These are phyloP conservation scores for Drosophila testacea DNA, from an alignment of 2,888 invertebrate genomes.

Conservation along the genomic window DNA sequence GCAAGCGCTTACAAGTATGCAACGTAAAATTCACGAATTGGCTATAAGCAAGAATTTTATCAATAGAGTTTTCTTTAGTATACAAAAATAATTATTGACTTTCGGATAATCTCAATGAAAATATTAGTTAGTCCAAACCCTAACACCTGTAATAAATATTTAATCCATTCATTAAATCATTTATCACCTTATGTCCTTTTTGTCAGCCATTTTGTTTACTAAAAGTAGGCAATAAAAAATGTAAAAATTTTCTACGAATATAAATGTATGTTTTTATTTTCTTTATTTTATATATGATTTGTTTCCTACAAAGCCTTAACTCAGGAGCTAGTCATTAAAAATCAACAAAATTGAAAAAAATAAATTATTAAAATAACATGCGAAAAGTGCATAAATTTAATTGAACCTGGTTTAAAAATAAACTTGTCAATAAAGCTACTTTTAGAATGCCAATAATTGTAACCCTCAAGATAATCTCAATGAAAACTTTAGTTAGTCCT, in stretches of 20 bases:
- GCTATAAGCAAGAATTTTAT: background rate
- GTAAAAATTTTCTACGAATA: background rate
- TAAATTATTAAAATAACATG: no score
- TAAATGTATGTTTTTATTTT: no score
- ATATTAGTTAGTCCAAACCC: background rate
- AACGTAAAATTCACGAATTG: background rate
- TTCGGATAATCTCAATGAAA: background rate
- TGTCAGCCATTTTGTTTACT: no score
- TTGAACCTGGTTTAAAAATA: no score
- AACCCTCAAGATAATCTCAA: background rate
- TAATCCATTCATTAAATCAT: slow-evolving; percentile 3
- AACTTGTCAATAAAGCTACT: background rate
- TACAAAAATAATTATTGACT: background rate
- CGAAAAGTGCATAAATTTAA: no score
- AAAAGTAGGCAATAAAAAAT: slow-evolving; percentile 5
- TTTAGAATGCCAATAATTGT: background rate
- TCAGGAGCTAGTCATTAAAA: no score
- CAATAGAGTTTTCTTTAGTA: background rate
- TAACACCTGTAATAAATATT: slow-evolving; percentile 3
- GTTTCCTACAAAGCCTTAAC: no score
- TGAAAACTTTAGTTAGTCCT: background rate
- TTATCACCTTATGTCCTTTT: background rate
- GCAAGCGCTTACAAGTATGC: slow-evolving; percentile 7
- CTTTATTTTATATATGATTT: no score
- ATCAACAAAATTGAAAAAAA: no score